Base-by-base conservation (phyloP, 2,888 invertebrate species). In the Macaria liturata region DNA sequence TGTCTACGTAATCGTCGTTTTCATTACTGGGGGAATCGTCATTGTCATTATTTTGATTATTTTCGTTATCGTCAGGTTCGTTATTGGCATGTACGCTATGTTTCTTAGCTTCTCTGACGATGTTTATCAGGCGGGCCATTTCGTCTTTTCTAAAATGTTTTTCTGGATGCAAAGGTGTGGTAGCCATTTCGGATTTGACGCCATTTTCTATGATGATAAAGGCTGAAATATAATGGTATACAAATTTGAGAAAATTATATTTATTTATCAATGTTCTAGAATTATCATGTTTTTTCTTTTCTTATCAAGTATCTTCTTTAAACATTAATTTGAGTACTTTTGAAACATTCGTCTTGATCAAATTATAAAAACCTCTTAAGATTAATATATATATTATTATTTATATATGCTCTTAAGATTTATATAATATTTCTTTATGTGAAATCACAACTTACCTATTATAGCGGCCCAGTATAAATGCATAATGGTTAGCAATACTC, bases 401-500 rank as follows among this genome's bases (percentile, higher is more conserved):
- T n/a, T n/a, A n/a, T n/a, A n/a, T n/a, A n/a, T n/a, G n/a, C 20
- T 20, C 20, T 20, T 20, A 20, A 20, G 20, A 1, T 20, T 20
- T 20, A 20, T 20, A 20, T n/a, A 20, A 20, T 20, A 20, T 20
- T 20, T 20, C 20, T 20, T 20, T 44, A n/a, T 6, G 9, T 44
- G 46, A 46, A 32, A 9, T 3, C 32, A 32, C 31, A 46, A 45
- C 9, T 61, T 58, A 66, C 66, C 62, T 49, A 66, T 49, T 55
- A 62, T 30, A 9, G 61, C 54, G 9, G 55, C 48, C 6, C 45
- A 7, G 44, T 52, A 57, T 4, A 61, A 61, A 53, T 52, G 9
- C 66, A 66, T 66, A 51, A 59, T 55, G 54, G 32, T 6, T 9
- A 30, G 9, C 47, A 60, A 51, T 53, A 42, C 2, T 61, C 52